Conservation (phyloP, 2,888 invertebrate genomes). For the Pandemis corylana region DNA sequence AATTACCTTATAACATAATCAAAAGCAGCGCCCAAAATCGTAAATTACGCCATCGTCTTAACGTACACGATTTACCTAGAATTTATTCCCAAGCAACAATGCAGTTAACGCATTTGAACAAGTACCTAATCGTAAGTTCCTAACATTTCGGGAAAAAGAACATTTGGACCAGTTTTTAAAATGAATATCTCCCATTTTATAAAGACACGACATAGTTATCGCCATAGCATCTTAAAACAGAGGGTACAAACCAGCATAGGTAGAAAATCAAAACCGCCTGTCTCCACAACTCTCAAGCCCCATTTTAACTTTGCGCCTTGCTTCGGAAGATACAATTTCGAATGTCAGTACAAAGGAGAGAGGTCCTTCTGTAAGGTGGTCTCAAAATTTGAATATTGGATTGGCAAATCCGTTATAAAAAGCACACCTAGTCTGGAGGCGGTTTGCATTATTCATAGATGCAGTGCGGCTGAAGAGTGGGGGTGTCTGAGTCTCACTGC, state of each 20-base stretch:
- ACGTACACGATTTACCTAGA: too few species aligned
- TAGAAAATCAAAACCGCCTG: background rate
- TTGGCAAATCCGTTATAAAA: constrained; percentile 27
- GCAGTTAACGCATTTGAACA: too few species aligned
- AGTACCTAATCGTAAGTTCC: too few species aligned
- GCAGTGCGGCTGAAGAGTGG: constrained; percentile 35
- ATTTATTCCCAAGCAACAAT: too few species aligned
- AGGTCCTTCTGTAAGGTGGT: background rate
- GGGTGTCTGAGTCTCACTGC: constrained; percentile 35
- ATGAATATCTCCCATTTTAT: background rate
- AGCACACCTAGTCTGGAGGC: constrained; percentile 33
- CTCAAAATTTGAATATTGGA: constrained; percentile 33
- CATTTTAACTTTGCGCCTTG: background rate
- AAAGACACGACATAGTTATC: background rate
- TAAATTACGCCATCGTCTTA: too few species aligned
- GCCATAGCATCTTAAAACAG: background rate
- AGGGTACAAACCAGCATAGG: background rate
- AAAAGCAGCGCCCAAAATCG: too few species aligned
- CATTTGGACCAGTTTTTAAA: too few species aligned
- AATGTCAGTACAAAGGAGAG: background rate
- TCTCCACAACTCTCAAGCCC: background rate
- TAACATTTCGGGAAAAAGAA: too few species aligned
- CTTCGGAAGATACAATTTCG: background rate
- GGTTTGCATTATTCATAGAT: constrained; percentile 35
- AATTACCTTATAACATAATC: too few species aligned